A percentile compares a stretch with the other conserved stretches of the same genome.
Conservation (phyloP, 35 echinoderm and acorn worm species). For the Nesometra sesokonis region DNA sequence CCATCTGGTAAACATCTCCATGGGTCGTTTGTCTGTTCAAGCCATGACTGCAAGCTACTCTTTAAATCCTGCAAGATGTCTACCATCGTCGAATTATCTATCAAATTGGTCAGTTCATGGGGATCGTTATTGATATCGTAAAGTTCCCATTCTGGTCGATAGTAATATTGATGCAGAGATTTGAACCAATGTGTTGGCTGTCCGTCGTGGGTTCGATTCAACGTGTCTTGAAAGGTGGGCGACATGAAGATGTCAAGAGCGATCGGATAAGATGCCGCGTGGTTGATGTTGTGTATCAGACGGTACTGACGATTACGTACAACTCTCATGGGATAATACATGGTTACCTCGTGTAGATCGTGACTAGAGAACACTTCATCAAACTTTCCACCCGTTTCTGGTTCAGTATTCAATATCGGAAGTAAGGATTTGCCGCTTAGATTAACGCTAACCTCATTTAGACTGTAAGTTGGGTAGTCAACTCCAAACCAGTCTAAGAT, state of each 20-base stretch:
- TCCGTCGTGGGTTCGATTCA: constrained; percentile 49
- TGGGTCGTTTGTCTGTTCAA: constrained; percentile 47
- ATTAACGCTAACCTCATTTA: not conserved
- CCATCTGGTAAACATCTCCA: constrained; percentile 81
- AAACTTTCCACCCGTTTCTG: constrained; percentile 9
- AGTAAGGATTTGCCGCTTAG: constrained; percentile 12
- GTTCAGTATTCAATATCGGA: not conserved
- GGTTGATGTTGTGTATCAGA: constrained; percentile 89
- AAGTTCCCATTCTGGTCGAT: constrained; percentile 77
- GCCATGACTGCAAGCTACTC: constrained; percentile 47
- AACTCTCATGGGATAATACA: constrained; percentile 96
- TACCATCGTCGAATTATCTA: constrained; percentile 18
- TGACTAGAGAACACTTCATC: constrained; percentile 85
- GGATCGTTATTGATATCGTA: constrained; percentile 75
- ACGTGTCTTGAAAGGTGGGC: constrained; percentile 70
- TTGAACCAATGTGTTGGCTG: constrained; percentile 92
- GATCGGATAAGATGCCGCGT: constrained; percentile 72
- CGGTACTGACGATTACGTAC: constrained; percentile 61
- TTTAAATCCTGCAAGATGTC: constrained; percentile 45
- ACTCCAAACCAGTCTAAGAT: constrained; percentile 31
- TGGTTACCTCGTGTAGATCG: constrained; percentile 90
- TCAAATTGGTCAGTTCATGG: constrained; percentile 63
- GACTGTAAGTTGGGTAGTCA: not conserved
- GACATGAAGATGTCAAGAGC: constrained; percentile 69
- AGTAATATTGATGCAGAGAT: constrained; percentile 79